Conservation (phyloP, 1,140 invertebrate species). For the Teleogryllus occipitalis region DNA sequence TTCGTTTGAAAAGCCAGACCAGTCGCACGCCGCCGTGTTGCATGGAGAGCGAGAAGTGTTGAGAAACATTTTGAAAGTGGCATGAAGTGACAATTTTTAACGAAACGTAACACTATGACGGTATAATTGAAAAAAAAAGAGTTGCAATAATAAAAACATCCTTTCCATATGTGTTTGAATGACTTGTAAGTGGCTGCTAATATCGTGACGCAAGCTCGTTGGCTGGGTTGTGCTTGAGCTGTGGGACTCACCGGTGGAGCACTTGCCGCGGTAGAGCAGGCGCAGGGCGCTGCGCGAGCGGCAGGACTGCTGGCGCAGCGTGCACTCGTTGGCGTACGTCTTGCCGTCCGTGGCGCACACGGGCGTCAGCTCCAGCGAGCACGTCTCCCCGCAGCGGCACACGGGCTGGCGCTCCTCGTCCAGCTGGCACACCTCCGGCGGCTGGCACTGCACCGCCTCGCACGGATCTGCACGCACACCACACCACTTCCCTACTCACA, state of each 20-base stretch:
- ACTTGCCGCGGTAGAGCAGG: conserved; percentile 71
- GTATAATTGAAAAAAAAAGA: too few species aligned
- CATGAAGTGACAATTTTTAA: too few species aligned
- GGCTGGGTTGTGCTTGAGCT: too few species aligned
- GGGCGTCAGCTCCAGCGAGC: conserved; percentile 67
- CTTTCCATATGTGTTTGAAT: too few species aligned
- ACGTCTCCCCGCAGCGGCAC: conserved; percentile 71
- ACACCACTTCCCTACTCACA: background rate
- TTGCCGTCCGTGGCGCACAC: conserved; percentile 79
- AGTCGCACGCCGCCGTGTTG: too few species aligned
- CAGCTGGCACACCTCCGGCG: conserved; percentile 74
- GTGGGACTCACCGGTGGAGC: conserved; percentile 65
- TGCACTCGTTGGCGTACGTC: conserved; percentile 81
- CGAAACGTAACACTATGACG: too few species aligned
- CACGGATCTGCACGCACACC: conserved; percentile 65
- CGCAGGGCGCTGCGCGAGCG: conserved; percentile 58
- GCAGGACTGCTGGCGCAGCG: conserved; percentile 65
- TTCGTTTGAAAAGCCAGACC: too few species aligned
- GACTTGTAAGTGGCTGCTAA: too few species aligned
- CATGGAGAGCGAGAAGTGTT: too few species aligned
- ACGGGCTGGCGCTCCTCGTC: conserved; percentile 66
- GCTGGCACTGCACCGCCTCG: conserved; percentile 57
- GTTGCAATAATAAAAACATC: too few species aligned
- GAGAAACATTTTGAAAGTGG: too few species aligned
- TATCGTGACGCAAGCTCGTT: too few species aligned